Evolutionary conservation across 2,888 invertebrate species (phyloP).

Genomic region (Buathra laborator): DNA sequence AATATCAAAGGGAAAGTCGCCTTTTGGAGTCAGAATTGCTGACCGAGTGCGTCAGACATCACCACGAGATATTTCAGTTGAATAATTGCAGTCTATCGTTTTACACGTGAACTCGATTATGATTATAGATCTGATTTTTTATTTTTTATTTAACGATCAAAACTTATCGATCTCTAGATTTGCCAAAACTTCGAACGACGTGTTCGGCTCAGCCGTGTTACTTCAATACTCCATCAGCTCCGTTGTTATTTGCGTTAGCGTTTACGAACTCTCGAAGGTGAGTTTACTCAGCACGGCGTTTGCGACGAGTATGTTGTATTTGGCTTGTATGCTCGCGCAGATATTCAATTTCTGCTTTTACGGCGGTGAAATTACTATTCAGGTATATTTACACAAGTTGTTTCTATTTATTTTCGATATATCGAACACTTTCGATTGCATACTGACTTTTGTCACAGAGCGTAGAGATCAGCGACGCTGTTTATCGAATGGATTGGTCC

Average conservation of each 20-base stretch:
- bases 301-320: conserved; percentile 64
- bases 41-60: conserved; percentile 62
- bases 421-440: background rate
- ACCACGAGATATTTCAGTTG: conserved; percentile 66
- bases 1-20: background rate
- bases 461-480: conserved; percentile 63
- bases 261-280: conserved; percentile 71
- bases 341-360: conserved; percentile 68
- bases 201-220: conserved; percentile 69
- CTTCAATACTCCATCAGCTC: conserved; percentile 71
- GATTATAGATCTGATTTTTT: conserved; percentile 55
- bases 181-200: conserved; percentile 63
- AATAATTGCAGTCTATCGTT: background rate
- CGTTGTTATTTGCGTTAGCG: conserved; percentile 72
- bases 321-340: conserved; percentile 74
- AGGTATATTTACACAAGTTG: conserved; percentile 47
- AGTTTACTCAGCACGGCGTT: conserved; percentile 66
- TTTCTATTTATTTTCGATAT: background rate
- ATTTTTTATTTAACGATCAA: background rate
- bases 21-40: conserved; percentile 51
- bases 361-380: conserved; percentile 65
- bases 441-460: conserved; percentile 64
- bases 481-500: conserved; percentile 73
- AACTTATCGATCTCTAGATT: conserved; percentile 63
- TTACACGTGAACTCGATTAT: background rate